Conservation (phyloP, 1,140 invertebrate genomes). For the Drosophila paulistorum region DNA sequence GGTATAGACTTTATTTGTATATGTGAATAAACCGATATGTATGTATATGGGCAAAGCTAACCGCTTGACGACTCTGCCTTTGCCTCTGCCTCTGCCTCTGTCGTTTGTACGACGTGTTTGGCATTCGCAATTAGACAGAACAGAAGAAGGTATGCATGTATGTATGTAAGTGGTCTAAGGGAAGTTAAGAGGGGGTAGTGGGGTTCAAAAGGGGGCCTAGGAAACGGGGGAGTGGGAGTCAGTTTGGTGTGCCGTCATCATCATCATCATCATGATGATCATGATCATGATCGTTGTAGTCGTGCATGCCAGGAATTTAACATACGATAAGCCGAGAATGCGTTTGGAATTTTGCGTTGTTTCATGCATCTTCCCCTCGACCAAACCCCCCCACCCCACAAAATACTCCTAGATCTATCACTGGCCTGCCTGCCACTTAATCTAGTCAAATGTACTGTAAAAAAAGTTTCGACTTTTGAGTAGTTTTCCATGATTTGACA, state of each 20-base stretch:
- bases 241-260: slow-evolving; percentile 60
- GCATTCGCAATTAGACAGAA: slow-evolving; percentile 71
- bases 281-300: slow-evolving; percentile 15
- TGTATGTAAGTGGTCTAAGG: slow-evolving; percentile 5
- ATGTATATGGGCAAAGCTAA: slow-evolving; percentile 61
- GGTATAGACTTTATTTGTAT: no score
- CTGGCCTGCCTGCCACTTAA: neutral
- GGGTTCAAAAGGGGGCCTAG: slow-evolving; percentile 9
- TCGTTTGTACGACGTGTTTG: slow-evolving; percentile 62
- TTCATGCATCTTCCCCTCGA: slow-evolving; percentile 5
- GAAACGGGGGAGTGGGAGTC: neutral
- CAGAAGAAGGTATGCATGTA: slow-evolving; percentile 27
- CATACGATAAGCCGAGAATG: slow-evolving; percentile 64
- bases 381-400: no score
- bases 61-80: slow-evolving; percentile 44
- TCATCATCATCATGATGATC: slow-evolving; percentile 5
- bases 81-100: slow-evolving; percentile 25
- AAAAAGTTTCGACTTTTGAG: slow-evolving; percentile 3
- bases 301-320: slow-evolving; percentile 68
- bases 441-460: slow-evolving; percentile 5
- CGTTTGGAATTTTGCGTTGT: slow-evolving; percentile 65
- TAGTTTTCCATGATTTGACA: slow-evolving; percentile 38
- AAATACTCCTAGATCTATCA: no score
- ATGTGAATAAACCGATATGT: neutral
- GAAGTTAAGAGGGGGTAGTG: slow-evolving; percentile 8